Evolutionary conservation across 92 coral and sea anemone species (phyloP), one percentile per base, ranked within the genome.

Genomic region (Ricordea florida): DNA sequence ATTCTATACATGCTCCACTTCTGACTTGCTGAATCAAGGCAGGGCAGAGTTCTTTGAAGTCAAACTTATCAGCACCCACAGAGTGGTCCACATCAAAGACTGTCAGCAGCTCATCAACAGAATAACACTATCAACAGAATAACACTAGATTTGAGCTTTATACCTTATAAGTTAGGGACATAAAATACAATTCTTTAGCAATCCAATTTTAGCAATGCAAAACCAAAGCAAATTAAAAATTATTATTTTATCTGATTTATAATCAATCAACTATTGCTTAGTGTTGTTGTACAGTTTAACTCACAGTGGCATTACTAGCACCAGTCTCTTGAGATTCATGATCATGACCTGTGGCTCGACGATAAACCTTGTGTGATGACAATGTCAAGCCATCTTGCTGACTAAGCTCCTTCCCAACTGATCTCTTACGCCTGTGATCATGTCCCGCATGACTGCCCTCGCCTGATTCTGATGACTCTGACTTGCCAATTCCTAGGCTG

Each of bases 401-500:
- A 10, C 14, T 5, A 22, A 40, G 17, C 14, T 8, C 24, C 29
- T 22, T 53, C 13, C 52, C 85, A 24, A 72, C 78, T 15, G 87
- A 74, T 14, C 91, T 53, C 22, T 72, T 59, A 6, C 72, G 76
- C 11, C 66, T 56, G 17, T 90, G 96, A 4, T 46, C 21, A 57
- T 90, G 96, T 8, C 33, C 52, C 18, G 37, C 38, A 17, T 25
- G 35, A 6, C 8, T 15, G 25, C 32, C 28, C n/a, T 28, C 24
- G 10, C 18, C 43, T 22, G n/a, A n/a, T n/a, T 8, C 69, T 20
- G 73, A 13, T 10, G 79, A n/a, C 10, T 38, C 18, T 0, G 33
- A 1, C 10, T 59, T 51, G 23, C 80, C 92, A 36, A 90, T 82
- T 8, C 84, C 87, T 42, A 90, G 87, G 46, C 41, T 47, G 21